These are phyloP conservation scores for Dynastes tityus DNA, from an alignment of 2,888 invertebrate species.

Conservation along the genomic window DNA sequence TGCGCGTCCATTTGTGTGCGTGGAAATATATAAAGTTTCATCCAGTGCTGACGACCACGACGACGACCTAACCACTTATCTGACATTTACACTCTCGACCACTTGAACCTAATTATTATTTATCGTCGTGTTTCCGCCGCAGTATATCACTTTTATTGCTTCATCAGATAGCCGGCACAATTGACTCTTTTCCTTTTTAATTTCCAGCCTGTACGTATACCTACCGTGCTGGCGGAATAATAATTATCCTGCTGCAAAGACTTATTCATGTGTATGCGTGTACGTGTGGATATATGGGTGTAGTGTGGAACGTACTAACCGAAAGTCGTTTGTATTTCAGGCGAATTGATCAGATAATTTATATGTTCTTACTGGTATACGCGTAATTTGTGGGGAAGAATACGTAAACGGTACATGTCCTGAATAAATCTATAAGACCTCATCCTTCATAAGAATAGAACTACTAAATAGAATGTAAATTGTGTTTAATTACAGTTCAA, in stretches of 20 bases:
- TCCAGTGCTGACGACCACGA: slow-evolving; percentile 55
- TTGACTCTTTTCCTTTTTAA: slow-evolving; percentile 42
- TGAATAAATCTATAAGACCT: background rate
- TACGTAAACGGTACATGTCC: slow-evolving; percentile 23
- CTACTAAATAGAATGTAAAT: background rate
- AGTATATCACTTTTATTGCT: slow-evolving; percentile 66
- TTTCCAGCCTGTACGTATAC: slow-evolving; percentile 23
- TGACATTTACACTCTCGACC: slow-evolving; percentile 67
- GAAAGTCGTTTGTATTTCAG: slow-evolving; percentile 40
- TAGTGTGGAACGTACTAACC: slow-evolving; percentile 9
- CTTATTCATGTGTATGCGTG: background rate
- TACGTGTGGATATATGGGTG: slow-evolving; percentile 1
- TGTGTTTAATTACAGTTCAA: background rate
- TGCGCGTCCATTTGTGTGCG: background rate
- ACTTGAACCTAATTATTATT: slow-evolving; percentile 69
- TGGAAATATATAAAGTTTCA: slow-evolving; percentile 34
- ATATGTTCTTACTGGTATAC: slow-evolving; percentile 23
- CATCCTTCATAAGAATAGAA: slow-evolving; percentile 5
- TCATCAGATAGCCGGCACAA: slow-evolving; percentile 60
- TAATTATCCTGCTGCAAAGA: slow-evolving; percentile 17
- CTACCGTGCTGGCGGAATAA: slow-evolving; percentile 24
- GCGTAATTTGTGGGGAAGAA: slow-evolving; percentile 34
- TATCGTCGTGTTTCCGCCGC: slow-evolving; percentile 64
- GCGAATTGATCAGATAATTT: slow-evolving; percentile 37
- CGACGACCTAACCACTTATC: slow-evolving; percentile 63